phyloP scores from a whole-genome alignment of 2,888 invertebrate species.

The Xestia ashworthii region DNA sequence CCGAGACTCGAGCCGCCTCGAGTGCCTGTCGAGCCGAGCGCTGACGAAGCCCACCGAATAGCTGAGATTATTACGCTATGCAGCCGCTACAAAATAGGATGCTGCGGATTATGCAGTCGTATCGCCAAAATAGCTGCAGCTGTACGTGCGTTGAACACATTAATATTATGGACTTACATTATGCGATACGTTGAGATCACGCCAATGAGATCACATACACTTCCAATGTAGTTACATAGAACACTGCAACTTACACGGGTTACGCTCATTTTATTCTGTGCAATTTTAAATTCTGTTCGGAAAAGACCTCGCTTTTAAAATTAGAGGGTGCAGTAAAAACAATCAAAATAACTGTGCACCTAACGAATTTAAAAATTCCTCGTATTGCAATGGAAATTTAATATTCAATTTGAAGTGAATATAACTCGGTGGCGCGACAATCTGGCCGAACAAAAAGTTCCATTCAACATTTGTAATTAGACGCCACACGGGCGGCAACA shows the following conservation, averaged over 20 bases:
- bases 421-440: constrained; percentile 82
- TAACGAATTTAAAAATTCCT: constrained; percentile 69
- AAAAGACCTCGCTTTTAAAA: constrained; percentile 38
- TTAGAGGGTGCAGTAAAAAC: constrained; percentile 57
- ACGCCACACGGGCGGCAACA: constrained; percentile 74
- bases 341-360: constrained; percentile 59
- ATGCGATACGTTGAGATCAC: constrained; percentile 27
- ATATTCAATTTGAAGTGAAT: constrained; percentile 86
- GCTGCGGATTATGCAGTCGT: constrained; percentile 77
- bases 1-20: constrained; percentile 79
- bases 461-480: constrained; percentile 86
- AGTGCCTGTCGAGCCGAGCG: constrained; percentile 86
- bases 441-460: constrained; percentile 84
- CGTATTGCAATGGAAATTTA: constrained; percentile 75
- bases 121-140: constrained; percentile 66
- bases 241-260: not conserved
- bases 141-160: constrained; percentile 46
- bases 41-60: constrained; percentile 87
- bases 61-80: constrained; percentile 85
- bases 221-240: constrained; percentile 22
- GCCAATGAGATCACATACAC: constrained; percentile 16
- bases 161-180: constrained; percentile 40
- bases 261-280: constrained; percentile 5
- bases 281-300: constrained; percentile 22
- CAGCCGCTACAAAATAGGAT: constrained; percentile 81